Evolutionary conservation across 2,113 vertebrate genomes (phyloP), one percentile per base, ranked within the genome.

Genomic region (Gavia stellata): DNA sequence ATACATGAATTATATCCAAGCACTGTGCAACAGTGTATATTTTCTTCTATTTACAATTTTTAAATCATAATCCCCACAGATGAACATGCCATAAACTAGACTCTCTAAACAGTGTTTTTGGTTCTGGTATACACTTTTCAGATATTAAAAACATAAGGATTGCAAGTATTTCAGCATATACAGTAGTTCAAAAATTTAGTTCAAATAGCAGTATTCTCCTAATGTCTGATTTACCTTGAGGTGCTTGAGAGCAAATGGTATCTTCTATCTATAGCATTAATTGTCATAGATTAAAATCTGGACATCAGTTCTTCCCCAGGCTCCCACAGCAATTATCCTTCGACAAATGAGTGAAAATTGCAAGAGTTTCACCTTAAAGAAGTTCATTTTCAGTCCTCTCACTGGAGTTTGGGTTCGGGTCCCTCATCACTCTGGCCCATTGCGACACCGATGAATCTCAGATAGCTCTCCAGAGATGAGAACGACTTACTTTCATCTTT

Each of bases 401-500:
- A 0, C 6, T 50, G 44, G n/a, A 90, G 34, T 36, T 53, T 50
- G 17, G 3, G 20, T 79, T 82, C 1, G 11, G 21, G 34, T 47
- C 34, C 40, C 58, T 81, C 38, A 83, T 15, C 17, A 34, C 19
- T 38, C n/a, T 0, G 0, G 4, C 24, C 26, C 9, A 0, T 11
- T 40, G 36, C 63, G 34, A 86, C 7, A 65, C 17, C 4, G 20
- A 40, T 8, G 18, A 82, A 56, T 49, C 28, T 70, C 83, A 81
- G 58, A 55, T 3, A 92, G 21, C 9, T 55, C 34, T 62, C 14
- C 2, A 19, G 33, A 82, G n/a, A 67, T 0, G 1, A 7, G 20
- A 94, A 61, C 0, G 1, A 52, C 9, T 65, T 71, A 21, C 34
- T 58, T 33, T 17, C 16, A 50, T 15, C 15, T 67, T 94, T 73